These are phyloP conservation scores for Ictidomys tridecemlineatus DNA, from an alignment of 2,113 vertebrate species.

Conservation along the genomic window DNA sequence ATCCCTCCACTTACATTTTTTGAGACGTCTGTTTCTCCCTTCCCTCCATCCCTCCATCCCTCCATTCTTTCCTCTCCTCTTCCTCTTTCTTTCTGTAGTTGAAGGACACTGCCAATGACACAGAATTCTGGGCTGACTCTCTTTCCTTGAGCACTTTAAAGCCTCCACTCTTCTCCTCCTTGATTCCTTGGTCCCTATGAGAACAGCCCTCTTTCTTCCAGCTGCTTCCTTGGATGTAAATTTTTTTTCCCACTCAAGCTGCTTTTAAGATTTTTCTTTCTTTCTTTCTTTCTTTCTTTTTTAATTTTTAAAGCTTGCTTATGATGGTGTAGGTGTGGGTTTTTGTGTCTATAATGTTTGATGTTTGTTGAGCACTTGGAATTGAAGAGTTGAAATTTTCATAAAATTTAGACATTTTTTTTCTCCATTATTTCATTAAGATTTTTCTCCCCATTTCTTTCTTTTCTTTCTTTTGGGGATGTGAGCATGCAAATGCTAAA, in stretches of 20 bases:
- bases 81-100: not conserved
- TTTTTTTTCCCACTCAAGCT: not conserved
- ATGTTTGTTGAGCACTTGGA: not conserved
- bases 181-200: not conserved
- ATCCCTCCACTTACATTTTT: not conserved
- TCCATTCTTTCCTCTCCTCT: not conserved
- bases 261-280: not conserved
- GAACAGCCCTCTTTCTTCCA: not conserved
- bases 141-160: not conserved
- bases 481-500: not conserved
- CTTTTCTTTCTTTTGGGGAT: not conserved
- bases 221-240: not conserved
- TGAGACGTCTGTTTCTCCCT: not conserved
- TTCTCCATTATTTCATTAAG: conserved; percentile 28
- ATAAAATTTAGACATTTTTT: conserved; percentile 55
- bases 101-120: not conserved
- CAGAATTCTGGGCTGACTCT: not conserved
- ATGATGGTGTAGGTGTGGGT: not conserved
- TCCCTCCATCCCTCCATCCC: not conserved
- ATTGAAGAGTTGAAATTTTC: conserved; percentile 10
- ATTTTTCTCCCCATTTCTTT: not conserved
- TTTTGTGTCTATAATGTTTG: not conserved
- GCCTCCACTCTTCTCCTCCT: not conserved
- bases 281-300: too few species aligned
- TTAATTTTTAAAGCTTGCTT: conserved; percentile 14